phyloP scores from a whole-genome alignment of 2,888 invertebrate species.

The Anarsia innoxiella region DNA sequence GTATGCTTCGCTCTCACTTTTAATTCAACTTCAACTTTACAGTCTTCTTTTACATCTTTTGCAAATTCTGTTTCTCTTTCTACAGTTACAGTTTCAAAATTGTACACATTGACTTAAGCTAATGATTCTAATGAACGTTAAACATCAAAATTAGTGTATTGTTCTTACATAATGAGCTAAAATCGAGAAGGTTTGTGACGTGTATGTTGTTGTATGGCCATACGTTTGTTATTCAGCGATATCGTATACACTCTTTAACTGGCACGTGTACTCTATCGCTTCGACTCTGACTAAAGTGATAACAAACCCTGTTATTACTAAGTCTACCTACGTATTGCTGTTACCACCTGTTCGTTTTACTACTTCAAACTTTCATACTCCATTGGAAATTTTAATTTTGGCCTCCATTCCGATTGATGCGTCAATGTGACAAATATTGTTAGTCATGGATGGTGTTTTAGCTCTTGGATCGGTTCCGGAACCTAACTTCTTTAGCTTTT shows the following conservation, averaged over 20 bases:
- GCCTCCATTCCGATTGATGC: conserved; percentile 23
- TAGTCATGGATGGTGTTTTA: conserved; percentile 15
- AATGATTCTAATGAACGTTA: too few relatives aligned
- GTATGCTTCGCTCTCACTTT: too few relatives aligned
- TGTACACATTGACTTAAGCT: too few relatives aligned
- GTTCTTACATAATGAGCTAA: not conserved
- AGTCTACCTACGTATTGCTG: conserved; percentile 22
- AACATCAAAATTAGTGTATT: too few relatives aligned
- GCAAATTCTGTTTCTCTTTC: too few relatives aligned
- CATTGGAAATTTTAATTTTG: conserved; percentile 21
- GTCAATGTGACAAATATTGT: conserved; percentile 23
- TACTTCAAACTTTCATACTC: conserved; percentile 25
- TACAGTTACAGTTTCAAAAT: too few relatives aligned
- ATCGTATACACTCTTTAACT: conserved; percentile 25
- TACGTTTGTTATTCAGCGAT: conserved; percentile 40
- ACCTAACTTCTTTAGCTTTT: too few relatives aligned
- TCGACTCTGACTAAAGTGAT: conserved; percentile 40
- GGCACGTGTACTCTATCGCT: conserved; percentile 39
- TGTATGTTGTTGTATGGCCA: conserved; percentile 30
- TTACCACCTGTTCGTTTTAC: conserved; percentile 31
- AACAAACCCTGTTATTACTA: conserved; percentile 22
- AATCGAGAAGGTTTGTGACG: not conserved
- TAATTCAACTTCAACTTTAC: not conserved
- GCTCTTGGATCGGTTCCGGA: too few relatives aligned
- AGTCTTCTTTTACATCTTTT: not conserved